These are phyloP conservation scores for Heliconius himera DNA, from an alignment of 1,140 invertebrate genomes.

Conservation along the genomic window DNA sequence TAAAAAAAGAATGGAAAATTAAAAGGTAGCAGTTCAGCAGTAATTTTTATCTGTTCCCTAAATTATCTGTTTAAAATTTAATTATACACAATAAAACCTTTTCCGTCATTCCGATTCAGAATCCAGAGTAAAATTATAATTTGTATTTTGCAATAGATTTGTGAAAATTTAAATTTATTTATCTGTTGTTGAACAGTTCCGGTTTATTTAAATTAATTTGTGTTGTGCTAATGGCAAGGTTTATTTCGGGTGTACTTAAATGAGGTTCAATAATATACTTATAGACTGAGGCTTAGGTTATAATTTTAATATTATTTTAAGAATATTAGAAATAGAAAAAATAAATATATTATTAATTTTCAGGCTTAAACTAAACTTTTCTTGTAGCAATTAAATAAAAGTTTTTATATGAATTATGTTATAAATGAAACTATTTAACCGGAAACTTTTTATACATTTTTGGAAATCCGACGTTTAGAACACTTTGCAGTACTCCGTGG, in stretches of 20 bases:
- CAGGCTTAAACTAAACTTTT: too few species aligned
- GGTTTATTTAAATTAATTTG: not conserved
- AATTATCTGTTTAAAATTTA: not conserved
- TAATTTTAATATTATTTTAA: not conserved
- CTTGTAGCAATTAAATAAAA: too few species aligned
- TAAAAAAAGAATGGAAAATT: not conserved
- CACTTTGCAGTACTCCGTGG: too few species aligned
- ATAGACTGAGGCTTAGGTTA: not conserved
- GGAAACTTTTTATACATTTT: too few species aligned
- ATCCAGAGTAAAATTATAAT: not conserved
- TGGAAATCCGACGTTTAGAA: too few species aligned
- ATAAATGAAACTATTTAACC: too few species aligned
- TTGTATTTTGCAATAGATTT: not conserved
- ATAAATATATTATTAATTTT: too few species aligned
- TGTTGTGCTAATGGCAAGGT: not conserved
- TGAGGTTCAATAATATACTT: not conserved
- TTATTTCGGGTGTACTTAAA: not conserved
- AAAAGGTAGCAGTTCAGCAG: not conserved
- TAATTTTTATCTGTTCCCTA: not conserved
- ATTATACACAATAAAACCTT: not conserved
- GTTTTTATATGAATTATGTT: too few species aligned
- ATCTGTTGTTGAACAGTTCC: not conserved
- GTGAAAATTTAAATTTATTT: constrained; percentile 1
- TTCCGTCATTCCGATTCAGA: not conserved
- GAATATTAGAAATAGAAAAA: too few species aligned